Evolutionary conservation across 2,888 invertebrate species (phyloP).

Genomic region (Himalopsyche kuldschensis): DNA sequence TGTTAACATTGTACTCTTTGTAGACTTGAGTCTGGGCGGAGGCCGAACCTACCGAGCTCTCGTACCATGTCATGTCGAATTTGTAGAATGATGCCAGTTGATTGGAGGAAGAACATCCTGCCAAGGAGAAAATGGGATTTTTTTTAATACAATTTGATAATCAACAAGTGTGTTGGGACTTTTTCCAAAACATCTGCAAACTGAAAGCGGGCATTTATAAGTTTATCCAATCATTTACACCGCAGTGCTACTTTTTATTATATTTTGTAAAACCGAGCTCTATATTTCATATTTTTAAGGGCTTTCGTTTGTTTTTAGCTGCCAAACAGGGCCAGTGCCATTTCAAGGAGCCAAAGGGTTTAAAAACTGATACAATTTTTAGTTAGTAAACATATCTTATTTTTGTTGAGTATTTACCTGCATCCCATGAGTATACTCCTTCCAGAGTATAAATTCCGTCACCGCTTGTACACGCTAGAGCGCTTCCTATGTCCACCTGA

Average conservation of each 20-base stretch:
- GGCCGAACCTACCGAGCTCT: constrained; percentile 49
- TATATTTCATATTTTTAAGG: no score
- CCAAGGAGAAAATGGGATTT: constrained; percentile 3
- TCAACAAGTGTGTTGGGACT: neutral
- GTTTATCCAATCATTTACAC: neutral
- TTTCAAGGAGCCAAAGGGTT: no score
- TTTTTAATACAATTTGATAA: neutral
- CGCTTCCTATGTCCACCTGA: constrained; percentile 74
- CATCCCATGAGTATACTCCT: constrained; percentile 78
- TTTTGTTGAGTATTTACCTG: constrained; percentile 52
- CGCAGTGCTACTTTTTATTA: neutral
- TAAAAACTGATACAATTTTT: no score
- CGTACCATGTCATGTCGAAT: constrained; percentile 64
- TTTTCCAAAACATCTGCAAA: no score
- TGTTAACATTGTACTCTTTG: constrained; percentile 16
- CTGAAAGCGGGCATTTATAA: neutral
- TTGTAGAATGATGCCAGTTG: constrained; percentile 63
- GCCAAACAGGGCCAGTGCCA: no score
- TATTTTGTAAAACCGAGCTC: no score
- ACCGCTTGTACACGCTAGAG: constrained; percentile 74
- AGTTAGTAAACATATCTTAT: no score
- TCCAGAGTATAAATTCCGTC: constrained; percentile 69
- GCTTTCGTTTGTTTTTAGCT: no score
- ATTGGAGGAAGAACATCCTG: constrained; percentile 59
- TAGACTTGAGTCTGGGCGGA: constrained; percentile 5